Base-by-base conservation (phyloP, 2,888 invertebrate genomes). In the Agrilus mali region DNA sequence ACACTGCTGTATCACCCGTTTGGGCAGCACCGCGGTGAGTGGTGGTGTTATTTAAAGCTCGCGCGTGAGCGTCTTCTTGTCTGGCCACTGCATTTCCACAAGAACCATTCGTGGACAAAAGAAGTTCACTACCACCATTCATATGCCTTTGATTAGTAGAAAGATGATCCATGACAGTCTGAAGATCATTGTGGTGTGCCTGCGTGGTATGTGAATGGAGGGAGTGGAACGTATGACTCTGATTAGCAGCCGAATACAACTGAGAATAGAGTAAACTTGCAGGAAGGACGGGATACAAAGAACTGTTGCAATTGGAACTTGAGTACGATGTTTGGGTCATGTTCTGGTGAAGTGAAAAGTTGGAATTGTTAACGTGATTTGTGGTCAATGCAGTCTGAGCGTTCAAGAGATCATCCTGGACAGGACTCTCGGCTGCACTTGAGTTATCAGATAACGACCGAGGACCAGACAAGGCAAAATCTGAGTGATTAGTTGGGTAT, bases 231-330 rank as follows among this genome's bases (percentile, higher is more conserved):
- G 81, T 79, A 54, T 82, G 82, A 15, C 76, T 74, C 59, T 82
- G 82, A 58, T 82, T 83, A 35, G 83, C 83, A 1, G 83, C 83
- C 4, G 86, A 84, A 55, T 87, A 87, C 15, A 87, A 65, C 60
- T 88, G 88, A 7, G 87, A 87, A 66, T 88, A 89, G 3, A 89
- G 69, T 49, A 88, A 68, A 55, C 87, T 87, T 2, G 82, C 82
- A 2, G 88, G 88, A 32, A 88, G 67, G 4, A 87, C 87, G 1
- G 84, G 85, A 57, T 83, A 83, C 1, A 82, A 62, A 0, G 82
- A 82, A 52, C 82, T 81, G 63, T 82, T 82, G 58, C 80, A 82
- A 54, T 78, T 81, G 52, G 72, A 69, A 51, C 70, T 67, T 1
- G 75, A 68, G 54, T 78, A 78, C 12, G 60, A 57, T 37, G 55